Conservation (phyloP, 1,140 invertebrate genomes). For the Hylaeus volcanicus region DNA sequence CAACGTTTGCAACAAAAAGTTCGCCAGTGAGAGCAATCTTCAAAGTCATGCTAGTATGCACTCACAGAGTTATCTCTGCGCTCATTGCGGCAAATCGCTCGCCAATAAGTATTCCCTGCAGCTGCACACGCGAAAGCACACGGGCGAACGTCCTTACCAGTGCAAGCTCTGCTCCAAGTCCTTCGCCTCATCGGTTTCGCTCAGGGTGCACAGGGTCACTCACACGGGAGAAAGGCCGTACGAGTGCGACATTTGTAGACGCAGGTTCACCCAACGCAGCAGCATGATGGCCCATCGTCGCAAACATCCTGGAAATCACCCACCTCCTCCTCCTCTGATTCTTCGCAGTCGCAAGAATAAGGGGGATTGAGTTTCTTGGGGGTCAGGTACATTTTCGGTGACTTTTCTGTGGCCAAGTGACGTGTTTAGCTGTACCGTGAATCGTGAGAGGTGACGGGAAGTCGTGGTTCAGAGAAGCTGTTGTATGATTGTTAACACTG, state of each 20-base stretch:
- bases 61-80: constrained; percentile 76
- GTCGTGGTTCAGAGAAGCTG: too few relatives aligned
- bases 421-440: too few relatives aligned
- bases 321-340: constrained; percentile 6
- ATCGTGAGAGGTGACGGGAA: too few relatives aligned
- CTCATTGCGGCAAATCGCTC: constrained; percentile 83
- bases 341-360: background rate
- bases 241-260: constrained; percentile 83
- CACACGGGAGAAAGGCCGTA: constrained; percentile 84
- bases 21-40: constrained; percentile 56
- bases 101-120: constrained; percentile 76
- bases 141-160: background rate
- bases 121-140: constrained; percentile 82
- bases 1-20: constrained; percentile 76
- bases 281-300: constrained; percentile 53
- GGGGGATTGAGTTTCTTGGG: too few relatives aligned
- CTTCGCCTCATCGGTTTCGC: background rate
- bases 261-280: constrained; percentile 81
- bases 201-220: constrained; percentile 81
- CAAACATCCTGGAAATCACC: constrained; percentile 24
- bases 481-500: too few relatives aligned
- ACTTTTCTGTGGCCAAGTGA: too few relatives aligned
- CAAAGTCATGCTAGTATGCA: background rate
- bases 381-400: too few relatives aligned
- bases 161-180: constrained; percentile 59